Base-by-base conservation (phyloP, 2,113 vertebrate genomes). In the Zapus hudsonius region DNA sequence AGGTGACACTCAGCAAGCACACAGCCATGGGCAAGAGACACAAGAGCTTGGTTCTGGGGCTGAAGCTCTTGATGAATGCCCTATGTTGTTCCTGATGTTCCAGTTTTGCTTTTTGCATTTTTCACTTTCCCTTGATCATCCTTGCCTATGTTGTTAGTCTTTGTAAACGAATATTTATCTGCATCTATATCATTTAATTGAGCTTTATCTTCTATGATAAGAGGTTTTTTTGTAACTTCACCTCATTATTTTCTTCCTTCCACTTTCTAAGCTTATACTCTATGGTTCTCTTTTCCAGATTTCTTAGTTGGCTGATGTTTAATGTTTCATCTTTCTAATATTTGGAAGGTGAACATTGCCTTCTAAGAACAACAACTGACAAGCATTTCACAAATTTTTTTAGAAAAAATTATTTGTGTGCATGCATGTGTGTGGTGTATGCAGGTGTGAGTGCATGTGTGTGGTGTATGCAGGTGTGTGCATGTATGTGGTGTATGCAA, bases 91-190 rank as follows among this genome's bases (percentile, higher is more conserved):
- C 19, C 70, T 40, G 67, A 73, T 38, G 20, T 33, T 44, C 40
- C 17, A 11, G 13, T 69, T 85, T 13, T 23, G 29, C 0, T 70
- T 59, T 84, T 42, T n/a, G n/a, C n/a, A n/a, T n/a, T n/a, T n/a
- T n/a, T 84, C 75, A 10, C 79, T 94, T 69, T 59, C 42, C 36
- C 27, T 84, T 42, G 8, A 64, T 94, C n/a, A 73, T 90, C 20
- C 22, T 79, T 40, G 5, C 42, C 52, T 78, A 10, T n/a, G 1
- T n/a, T 52, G 74, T 94, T 66, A 22, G 84, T 66, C 66, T 83
- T 31, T 64, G 63, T 70, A 84, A 85, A 83, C 9, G 38, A 11
- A 13, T 69, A 73, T 86, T 85, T 82, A 64, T 52, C 15, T 85
- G 57, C 11, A 31, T 25, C 7, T 5, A 12, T 80, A 33, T 3